Conservation (phyloP, 2,888 invertebrate species). For the Acanthococcus lagerstroemiae region DNA sequence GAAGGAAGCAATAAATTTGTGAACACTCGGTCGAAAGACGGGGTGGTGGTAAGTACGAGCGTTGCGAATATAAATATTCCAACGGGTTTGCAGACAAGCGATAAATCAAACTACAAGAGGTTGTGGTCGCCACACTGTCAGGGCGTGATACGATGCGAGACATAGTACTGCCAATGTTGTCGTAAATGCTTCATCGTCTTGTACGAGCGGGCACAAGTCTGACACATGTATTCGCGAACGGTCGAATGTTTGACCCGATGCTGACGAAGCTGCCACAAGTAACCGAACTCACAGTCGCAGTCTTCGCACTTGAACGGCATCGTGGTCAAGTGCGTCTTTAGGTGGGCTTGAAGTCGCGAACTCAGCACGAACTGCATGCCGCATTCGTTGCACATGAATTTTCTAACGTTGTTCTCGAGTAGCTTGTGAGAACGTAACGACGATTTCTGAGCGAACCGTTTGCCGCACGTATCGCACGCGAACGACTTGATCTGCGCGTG, state of each 20-base stretch:
- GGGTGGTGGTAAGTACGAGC: too few species aligned
- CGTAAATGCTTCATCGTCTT: neutral
- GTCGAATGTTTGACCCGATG: slow-evolving; percentile 2
- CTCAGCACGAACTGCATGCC: neutral
- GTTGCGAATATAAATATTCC: too few species aligned
- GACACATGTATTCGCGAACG: neutral
- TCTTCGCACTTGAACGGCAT: slow-evolving; percentile 1
- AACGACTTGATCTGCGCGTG: neutral
- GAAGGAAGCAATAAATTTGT: too few species aligned
- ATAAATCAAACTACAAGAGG: too few species aligned
- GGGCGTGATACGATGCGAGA: neutral
- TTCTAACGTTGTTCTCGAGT: neutral
- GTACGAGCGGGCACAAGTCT: slow-evolving; percentile 4
- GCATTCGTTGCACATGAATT: slow-evolving; percentile 9
- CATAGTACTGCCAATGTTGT: neutral
- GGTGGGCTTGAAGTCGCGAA: neutral
- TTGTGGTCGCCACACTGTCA: neutral
- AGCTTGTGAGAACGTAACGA: neutral
- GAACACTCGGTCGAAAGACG: too few species aligned
- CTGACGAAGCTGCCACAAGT: neutral
- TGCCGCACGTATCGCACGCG: neutral
- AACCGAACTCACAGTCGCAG: neutral
- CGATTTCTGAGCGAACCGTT: neutral
- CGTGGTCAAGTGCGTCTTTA: neutral
- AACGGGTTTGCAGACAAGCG: too few species aligned